These are phyloP conservation scores for Synaphobranchus kaupii DNA, from an alignment of 2,797 vertebrate species.

Conservation along the genomic window DNA sequence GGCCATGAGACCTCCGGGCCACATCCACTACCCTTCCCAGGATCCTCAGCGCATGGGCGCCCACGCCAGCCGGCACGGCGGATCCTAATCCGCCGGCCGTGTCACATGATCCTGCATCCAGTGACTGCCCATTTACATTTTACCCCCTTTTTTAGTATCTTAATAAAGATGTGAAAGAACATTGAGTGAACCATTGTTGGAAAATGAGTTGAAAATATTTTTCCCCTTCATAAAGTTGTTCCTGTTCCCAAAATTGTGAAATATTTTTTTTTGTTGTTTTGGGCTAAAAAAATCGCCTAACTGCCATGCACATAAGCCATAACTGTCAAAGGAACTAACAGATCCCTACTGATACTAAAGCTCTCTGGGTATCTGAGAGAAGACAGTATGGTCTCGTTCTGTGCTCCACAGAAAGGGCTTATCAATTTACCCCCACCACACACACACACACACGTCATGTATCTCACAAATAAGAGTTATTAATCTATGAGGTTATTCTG, in stretches of 20 bases:
- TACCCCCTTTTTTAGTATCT: neutral
- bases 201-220: neutral
- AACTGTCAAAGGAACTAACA: no score
- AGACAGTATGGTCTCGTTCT: neutral
- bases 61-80: conserved; percentile 84
- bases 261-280: neutral
- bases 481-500: no score
- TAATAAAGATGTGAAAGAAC: neutral
- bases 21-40: conserved; percentile 98
- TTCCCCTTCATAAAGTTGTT: neutral
- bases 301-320: neutral
- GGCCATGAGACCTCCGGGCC: conserved; percentile 92
- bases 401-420: no score
- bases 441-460: no score
- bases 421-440: no score
- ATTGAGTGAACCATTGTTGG: neutral
- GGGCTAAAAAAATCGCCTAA: neutral
- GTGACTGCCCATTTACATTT: neutral
- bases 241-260: neutral
- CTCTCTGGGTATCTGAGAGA: neutral
- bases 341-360: neutral
- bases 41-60: conserved; percentile 98
- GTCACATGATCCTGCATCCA: conserved; percentile 12
- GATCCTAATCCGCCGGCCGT: conserved; percentile 60
- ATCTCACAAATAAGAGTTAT: no score